A percentile compares a stretch with the other conserved stretches of the same genome.
Conservation (phyloP, 2,888 invertebrate genomes). For the Ceramica pisi region DNA sequence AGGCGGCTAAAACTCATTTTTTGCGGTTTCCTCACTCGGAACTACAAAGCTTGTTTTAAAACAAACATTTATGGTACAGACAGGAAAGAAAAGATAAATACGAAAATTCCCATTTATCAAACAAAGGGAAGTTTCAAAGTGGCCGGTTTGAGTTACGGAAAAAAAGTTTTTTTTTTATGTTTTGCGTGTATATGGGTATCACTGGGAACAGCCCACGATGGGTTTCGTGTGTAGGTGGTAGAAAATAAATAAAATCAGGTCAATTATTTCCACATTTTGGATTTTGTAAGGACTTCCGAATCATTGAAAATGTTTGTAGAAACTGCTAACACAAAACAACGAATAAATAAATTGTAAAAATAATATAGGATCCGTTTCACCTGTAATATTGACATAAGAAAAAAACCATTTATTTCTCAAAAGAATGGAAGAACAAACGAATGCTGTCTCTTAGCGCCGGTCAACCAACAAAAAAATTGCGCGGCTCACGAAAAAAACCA, state of each 20-base stretch:
- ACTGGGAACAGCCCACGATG: conserved; percentile 1
- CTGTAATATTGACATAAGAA: too few species aligned
- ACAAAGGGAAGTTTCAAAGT: conserved; percentile 57
- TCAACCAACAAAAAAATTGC: too few species aligned
- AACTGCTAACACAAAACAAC: neutral
- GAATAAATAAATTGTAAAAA: neutral
- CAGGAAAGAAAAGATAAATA: conserved; percentile 61
- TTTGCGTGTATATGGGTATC: conserved; percentile 27
- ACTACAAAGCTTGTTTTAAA: conserved; percentile 50
- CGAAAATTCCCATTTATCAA: conserved; percentile 53
- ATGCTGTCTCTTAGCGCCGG: too few species aligned
- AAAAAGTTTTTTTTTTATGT: conserved; percentile 50
- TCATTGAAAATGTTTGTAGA: neutral
- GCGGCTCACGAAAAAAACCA: too few species aligned
- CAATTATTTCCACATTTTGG: too few species aligned
- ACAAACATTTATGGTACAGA: conserved; percentile 52
- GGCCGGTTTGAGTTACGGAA: conserved; percentile 39
- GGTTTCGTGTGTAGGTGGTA: neutral
- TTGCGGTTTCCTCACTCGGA: conserved; percentile 36
- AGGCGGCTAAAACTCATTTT: conserved; percentile 19
- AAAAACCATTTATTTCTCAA: too few species aligned
- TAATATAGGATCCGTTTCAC: neutral
- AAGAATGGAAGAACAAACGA: too few species aligned
- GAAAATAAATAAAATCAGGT: neutral
- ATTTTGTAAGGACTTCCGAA: neutral